phyloP scores from a whole-genome alignment of 2,113 vertebrate genomes.

The Nematolebias whitei region DNA sequence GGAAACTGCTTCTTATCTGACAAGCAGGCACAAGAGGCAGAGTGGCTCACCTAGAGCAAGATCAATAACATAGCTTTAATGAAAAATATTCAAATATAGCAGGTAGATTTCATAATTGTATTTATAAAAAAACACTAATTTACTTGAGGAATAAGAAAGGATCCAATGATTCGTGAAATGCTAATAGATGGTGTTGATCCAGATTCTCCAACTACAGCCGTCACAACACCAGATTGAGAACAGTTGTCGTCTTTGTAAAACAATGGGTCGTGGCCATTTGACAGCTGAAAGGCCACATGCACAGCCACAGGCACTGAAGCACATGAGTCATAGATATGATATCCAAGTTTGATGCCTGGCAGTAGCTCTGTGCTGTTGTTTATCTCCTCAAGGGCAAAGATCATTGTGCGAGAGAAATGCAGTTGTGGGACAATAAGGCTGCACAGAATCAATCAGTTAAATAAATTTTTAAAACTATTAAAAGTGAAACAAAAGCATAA shows the following conservation, averaged over 20 bases:
- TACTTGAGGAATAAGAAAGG: background rate
- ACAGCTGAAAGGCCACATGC: background rate
- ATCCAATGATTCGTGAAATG: background rate
- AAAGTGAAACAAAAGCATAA: too few species aligned
- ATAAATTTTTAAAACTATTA: background rate
- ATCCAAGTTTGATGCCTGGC: background rate
- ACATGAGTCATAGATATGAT: conserved; percentile 1
- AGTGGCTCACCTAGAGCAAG: conserved; percentile 77
- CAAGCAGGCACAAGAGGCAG: conserved; percentile 75
- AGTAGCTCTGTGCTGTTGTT: conserved; percentile 5
- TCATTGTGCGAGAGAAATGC: background rate
- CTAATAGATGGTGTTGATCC: background rate
- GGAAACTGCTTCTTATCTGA: conserved; percentile 76
- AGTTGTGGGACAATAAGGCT: background rate
- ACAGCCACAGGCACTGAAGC: background rate
- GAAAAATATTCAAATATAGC: too few species aligned
- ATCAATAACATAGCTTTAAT: fast-evolving
- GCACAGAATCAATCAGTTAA: background rate
- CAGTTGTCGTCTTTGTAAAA: background rate
- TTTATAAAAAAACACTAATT: too few species aligned
- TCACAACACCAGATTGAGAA: background rate
- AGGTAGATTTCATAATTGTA: too few species aligned
- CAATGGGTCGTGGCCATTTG: background rate
- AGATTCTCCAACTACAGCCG: conserved; percentile 1
- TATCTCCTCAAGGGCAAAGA: conserved; percentile 4